Percentiles rank a stretch among this genome's conserved stretches.
phyloP scores from a whole-genome alignment of 2,888 invertebrate species.

The Nomada ferruginata region DNA sequence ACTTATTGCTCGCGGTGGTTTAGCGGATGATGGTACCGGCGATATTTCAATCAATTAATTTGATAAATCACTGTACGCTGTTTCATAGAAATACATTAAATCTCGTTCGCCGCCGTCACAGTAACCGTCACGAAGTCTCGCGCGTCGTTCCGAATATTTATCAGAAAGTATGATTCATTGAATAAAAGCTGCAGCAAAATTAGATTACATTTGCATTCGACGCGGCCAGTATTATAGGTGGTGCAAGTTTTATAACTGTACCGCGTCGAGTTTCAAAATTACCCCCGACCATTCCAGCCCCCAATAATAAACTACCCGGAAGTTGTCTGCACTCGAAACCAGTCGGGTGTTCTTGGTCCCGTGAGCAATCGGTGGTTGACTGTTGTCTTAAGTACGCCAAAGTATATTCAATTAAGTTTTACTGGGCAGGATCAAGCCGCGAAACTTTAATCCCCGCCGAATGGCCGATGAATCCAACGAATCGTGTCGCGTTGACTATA shows the following conservation, averaged over 20 bases:
- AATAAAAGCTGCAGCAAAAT: constrained; percentile 7
- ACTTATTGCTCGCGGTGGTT: constrained; percentile 7
- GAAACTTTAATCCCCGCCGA: constrained; percentile 60
- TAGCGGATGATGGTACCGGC: background rate
- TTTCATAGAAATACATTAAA: constrained; percentile 37
- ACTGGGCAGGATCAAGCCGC: constrained; percentile 56
- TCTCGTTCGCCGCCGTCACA: background rate
- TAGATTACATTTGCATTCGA: constrained; percentile 39
- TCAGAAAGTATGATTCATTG: background rate
- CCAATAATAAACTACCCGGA: constrained; percentile 29
- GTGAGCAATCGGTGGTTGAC: constrained; percentile 24
- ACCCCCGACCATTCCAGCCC: background rate
- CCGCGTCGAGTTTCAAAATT: constrained; percentile 21
- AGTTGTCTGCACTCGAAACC: constrained; percentile 4
- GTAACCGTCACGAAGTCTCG: background rate
- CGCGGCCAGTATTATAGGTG: constrained; percentile 21
- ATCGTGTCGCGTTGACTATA: constrained; percentile 34
- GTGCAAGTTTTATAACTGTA: constrained; percentile 19
- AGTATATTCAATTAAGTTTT: constrained; percentile 65
- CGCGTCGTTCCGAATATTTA: constrained; percentile 12
- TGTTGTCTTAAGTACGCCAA: constrained; percentile 27
- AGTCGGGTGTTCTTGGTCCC: constrained; percentile 27
- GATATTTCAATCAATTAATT: constrained; percentile 40
- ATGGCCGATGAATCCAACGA: constrained; percentile 33
- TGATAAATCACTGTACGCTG: constrained; percentile 1